Evolutionary conservation across 2,797 vertebrate species (phyloP), one percentile per base, ranked within the genome.

Genomic region (Cryptoprocta ferox): DNA sequence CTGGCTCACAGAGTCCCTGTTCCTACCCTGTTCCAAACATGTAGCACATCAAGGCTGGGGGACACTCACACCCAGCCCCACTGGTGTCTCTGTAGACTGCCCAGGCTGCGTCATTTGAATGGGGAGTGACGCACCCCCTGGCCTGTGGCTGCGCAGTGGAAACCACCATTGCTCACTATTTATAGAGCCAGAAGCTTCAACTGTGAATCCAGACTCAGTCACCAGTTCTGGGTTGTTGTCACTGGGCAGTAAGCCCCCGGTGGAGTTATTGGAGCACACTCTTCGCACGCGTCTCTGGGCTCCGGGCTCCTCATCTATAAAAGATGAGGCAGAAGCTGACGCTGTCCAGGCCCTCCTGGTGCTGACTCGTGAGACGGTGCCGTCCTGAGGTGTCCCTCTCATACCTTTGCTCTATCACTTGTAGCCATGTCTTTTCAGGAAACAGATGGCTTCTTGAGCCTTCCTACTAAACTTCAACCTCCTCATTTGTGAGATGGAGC

Each of bases 341-440:
- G 6, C 1, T 15, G 30, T 19, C 61, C 75, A 32, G 37, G 70
- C 26, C 76, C 24, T 1, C 32, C 56, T 45, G 10, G 8, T 2
- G 1, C 1, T 21, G 26, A 78, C 39, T 18, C 32, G 9, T 1
- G 18, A 73, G 79, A 48, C 10, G 15, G 30, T 66, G 15, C 15
- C 18, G 15, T 26, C 56, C 70, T 6, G 0, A 7, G 9, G 24
- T 15, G 32, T 35, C 68, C 10, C 0, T 16, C 21, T 0, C 68
- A 16, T 21, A 16, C 50, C 89, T 75, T 19, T n/a, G 37, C 83
- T 37, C 24, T 37, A 3, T 11, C 19, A 28, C 32, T 39, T 48
- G 21, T n/a, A 50, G 48, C 78, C 32, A 18, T 56, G 37, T 82
- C 89, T 88, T 68, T 61, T 39, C 32, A 37, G 76, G 48, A 75